Evolutionary conservation across 2,113 vertebrate genomes (phyloP).

Genomic region (Marcusenius ussheri): DNA sequence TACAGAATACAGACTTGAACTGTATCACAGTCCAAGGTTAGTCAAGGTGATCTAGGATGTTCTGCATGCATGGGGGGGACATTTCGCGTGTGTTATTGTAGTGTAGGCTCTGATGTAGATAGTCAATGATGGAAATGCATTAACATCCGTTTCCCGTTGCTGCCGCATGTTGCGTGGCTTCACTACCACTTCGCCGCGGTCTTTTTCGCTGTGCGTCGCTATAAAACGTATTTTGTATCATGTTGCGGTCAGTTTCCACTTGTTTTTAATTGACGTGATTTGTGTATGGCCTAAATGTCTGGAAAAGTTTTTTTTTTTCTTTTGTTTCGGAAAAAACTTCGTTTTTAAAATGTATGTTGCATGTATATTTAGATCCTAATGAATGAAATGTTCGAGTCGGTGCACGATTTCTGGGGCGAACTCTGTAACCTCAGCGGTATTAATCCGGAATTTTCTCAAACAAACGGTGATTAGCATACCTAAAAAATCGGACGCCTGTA

Average conservation of each 20-base stretch:
- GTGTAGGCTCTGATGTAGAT: neutral
- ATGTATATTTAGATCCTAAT: neutral
- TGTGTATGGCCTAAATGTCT: neutral
- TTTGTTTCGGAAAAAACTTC: neutral
- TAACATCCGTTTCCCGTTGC: neutral
- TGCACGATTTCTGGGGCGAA: neutral
- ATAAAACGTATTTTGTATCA: neutral
- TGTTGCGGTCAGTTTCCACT: neutral
- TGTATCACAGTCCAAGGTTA: conserved; percentile 66
- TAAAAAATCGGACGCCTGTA: neutral
- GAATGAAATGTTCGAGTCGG: neutral
- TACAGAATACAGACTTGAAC: conserved; percentile 50
- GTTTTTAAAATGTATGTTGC: neutral
- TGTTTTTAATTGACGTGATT: neutral
- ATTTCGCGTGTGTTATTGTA: neutral
- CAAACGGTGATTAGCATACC: neutral
- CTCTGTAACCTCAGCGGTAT: neutral
- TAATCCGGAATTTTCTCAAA: neutral
- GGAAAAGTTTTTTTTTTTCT: neutral
- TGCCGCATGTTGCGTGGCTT: neutral
- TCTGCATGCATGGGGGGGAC: neutral
- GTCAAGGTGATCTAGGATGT: conserved; percentile 57
- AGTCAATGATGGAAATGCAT: neutral
- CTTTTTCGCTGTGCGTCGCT: too few relatives aligned
- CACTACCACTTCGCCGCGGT: neutral